phyloP scores from a whole-genome alignment of 2,113 vertebrate species.

The Columba livia region DNA sequence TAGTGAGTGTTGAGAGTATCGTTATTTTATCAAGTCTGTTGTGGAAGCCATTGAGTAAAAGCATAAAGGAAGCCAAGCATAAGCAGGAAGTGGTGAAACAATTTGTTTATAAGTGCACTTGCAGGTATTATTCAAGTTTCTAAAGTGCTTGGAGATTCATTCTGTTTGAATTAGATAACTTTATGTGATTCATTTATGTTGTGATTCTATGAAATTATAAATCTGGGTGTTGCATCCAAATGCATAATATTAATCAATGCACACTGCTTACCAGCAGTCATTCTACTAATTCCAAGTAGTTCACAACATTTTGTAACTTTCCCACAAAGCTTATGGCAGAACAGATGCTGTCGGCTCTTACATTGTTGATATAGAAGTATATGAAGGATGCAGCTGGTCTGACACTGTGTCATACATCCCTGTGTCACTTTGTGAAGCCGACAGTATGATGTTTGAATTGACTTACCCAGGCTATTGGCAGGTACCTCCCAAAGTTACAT shows the following conservation, averaged over 20 bases:
- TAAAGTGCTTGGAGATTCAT: background rate
- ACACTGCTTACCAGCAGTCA: background rate
- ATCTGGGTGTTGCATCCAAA: background rate
- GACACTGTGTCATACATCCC: background rate
- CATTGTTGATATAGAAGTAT: background rate
- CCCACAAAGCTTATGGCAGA: background rate
- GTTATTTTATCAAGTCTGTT: background rate
- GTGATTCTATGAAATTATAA: background rate
- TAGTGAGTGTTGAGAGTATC: background rate
- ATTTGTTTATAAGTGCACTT: background rate
- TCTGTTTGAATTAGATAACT: background rate
- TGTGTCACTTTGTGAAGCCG: background rate
- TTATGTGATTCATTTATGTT: background rate
- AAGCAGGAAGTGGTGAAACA: background rate
- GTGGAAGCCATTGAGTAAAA: background rate
- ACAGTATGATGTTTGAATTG: background rate
- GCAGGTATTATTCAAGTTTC: background rate
- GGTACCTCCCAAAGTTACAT: background rate
- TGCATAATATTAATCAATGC: accelerated
- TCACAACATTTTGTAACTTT: background rate
- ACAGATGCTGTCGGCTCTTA: background rate
- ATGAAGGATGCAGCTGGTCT: background rate
- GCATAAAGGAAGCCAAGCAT: background rate
- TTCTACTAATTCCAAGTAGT: background rate
- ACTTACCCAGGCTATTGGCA: background rate